phyloP scores from a whole-genome alignment of 2,888 invertebrate genomes.

The Coremacera marginata region DNA sequence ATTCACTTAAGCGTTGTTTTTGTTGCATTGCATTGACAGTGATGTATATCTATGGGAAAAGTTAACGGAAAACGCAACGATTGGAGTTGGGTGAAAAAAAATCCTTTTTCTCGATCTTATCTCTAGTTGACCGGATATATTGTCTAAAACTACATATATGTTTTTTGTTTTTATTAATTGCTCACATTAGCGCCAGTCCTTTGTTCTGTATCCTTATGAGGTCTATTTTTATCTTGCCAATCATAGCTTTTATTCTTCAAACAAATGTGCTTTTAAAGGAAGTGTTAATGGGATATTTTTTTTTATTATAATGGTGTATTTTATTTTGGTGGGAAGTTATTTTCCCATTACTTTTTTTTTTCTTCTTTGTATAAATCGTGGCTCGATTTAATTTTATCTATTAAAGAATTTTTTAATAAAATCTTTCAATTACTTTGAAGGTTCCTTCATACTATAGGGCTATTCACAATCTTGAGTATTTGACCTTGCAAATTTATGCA shows the following conservation, averaged over 20 bases:
- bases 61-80: constrained; percentile 6
- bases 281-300: constrained; percentile 54
- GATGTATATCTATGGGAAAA: constrained; percentile 30
- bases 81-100: not conserved
- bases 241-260: not conserved
- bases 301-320: no score
- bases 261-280: constrained; percentile 40
- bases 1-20: constrained; percentile 36
- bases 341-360: no score
- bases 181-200: constrained; percentile 44
- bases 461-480: no score
- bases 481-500: no score
- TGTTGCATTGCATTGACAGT: constrained; percentile 2
- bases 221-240: not conserved
- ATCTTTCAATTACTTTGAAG: no score
- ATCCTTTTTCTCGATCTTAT: constrained; percentile 51
- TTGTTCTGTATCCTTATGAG: not conserved
- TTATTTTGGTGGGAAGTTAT: not conserved
- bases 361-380: no score
- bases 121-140: constrained; percentile 56
- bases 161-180: constrained; percentile 42
- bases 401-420: no score
- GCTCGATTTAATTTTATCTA: no score
- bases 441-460: no score
- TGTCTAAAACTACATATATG: constrained; percentile 34